Evolutionary conservation across 2,113 vertebrate species (phyloP).

Genomic region (Axis porcinus): DNA sequence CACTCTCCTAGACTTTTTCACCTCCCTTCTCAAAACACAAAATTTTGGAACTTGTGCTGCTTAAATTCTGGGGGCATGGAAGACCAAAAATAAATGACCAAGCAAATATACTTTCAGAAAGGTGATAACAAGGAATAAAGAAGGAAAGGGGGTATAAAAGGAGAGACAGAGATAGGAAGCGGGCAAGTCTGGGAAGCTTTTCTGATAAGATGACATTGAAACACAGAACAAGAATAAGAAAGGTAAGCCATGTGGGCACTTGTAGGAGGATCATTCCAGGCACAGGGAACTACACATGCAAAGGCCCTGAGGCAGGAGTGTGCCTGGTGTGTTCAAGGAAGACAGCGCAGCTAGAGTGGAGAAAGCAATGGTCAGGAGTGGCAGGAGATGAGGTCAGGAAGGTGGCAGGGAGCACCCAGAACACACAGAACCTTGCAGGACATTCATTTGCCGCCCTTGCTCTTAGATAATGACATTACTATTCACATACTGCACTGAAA

Average conservation of each 20-base stretch:
- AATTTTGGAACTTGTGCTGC: background rate
- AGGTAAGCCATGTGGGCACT: background rate
- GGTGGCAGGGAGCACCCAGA: background rate
- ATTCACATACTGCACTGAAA: background rate
- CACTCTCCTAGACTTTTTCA: background rate
- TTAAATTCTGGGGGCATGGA: background rate
- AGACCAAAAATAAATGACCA: background rate
- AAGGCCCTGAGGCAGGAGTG: background rate
- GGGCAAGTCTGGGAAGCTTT: background rate
- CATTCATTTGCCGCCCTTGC: background rate
- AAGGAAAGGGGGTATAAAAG: background rate
- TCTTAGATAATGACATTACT: background rate
- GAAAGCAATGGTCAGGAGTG: background rate
- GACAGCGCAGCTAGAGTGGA: background rate
- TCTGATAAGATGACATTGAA: background rate
- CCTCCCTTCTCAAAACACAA: background rate
- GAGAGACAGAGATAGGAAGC: background rate
- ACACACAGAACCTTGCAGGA: background rate
- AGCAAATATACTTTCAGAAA: background rate
- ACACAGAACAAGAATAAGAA: background rate
- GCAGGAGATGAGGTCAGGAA: background rate
- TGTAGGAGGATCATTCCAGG: background rate
- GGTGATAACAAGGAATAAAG: background rate
- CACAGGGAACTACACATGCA: background rate
- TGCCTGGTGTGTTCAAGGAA: background rate